Evolutionary conservation across 2,113 vertebrate genomes (phyloP).

Genomic region (Rhipidura dahli): DNA sequence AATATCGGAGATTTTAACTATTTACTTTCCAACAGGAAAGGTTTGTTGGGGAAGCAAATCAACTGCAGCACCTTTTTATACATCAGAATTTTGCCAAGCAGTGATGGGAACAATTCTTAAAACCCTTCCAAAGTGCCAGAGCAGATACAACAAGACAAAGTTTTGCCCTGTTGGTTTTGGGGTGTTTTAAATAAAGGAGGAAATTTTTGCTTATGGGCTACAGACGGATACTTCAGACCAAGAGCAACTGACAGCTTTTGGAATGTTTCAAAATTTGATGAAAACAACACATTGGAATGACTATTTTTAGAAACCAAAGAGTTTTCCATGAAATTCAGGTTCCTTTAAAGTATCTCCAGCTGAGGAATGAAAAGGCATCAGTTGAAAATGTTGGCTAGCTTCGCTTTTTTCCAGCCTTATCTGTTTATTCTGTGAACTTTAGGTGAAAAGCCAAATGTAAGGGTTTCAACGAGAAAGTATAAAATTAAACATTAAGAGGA

Average conservation of each 20-base stretch:
- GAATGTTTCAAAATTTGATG: neutral
- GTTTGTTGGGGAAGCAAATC: neutral
- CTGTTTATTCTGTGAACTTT: neutral
- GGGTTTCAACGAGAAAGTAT: neutral
- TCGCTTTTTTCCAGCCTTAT: neutral
- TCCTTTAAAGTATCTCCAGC: neutral
- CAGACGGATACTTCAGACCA: neutral
- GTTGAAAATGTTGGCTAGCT: neutral
- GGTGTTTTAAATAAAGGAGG: neutral
- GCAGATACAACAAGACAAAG: neutral
- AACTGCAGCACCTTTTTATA: neutral
- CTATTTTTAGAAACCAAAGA: neutral
- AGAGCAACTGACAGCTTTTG: neutral
- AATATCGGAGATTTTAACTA: neutral
- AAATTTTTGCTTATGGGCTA: neutral
- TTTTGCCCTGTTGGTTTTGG: neutral
- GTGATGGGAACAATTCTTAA: neutral
- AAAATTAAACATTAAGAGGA: neutral
- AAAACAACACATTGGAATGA: neutral
- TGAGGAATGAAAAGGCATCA: neutral
- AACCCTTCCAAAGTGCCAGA: neutral
- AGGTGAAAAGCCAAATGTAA: neutral
- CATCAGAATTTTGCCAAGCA: neutral
- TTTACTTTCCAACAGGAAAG: neutral
- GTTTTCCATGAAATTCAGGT: slow-evolving; percentile 1